Evolutionary conservation across 2,113 vertebrate species (phyloP).

Genomic region (Chloroceryle aenea): DNA sequence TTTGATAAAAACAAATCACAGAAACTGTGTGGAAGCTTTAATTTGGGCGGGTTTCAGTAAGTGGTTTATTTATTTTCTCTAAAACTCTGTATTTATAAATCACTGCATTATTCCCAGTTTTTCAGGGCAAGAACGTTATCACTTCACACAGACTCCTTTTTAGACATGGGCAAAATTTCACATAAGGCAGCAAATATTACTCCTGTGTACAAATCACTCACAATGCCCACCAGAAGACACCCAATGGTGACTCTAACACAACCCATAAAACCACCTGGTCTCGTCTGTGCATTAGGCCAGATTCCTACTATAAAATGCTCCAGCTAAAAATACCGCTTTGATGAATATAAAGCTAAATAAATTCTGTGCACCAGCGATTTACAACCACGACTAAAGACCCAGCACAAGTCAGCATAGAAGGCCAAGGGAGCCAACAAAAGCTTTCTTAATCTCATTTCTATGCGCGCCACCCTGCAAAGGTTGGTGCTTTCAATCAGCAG

Average conservation of each 20-base stretch:
- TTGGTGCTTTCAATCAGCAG: fast-evolving
- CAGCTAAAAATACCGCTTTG: not conserved
- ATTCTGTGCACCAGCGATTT: not conserved
- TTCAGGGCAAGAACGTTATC: not conserved
- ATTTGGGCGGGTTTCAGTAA: not conserved
- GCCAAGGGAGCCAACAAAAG: not conserved
- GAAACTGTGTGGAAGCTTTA: not conserved
- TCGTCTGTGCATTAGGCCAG: fast-evolving
- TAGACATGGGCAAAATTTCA: fast-evolving
- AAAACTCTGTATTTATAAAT: not conserved
- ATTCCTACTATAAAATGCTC: not conserved
- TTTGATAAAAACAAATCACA: not conserved
- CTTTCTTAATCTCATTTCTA: not conserved
- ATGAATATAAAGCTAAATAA: not conserved
- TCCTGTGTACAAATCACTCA: fast-evolving
- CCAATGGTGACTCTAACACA: fast-evolving
- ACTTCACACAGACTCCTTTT: not conserved
- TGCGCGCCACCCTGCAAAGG: fast-evolving
- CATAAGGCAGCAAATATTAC: fast-evolving
- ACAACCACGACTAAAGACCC: not conserved
- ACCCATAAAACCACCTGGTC: not conserved
- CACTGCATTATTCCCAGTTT: not conserved
- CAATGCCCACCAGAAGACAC: not conserved
- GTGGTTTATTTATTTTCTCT: not conserved
- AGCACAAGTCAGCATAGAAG: fast-evolving